phyloP scores from a whole-genome alignment of 2,113 vertebrate species.

The Dipodomys stephensi region DNA sequence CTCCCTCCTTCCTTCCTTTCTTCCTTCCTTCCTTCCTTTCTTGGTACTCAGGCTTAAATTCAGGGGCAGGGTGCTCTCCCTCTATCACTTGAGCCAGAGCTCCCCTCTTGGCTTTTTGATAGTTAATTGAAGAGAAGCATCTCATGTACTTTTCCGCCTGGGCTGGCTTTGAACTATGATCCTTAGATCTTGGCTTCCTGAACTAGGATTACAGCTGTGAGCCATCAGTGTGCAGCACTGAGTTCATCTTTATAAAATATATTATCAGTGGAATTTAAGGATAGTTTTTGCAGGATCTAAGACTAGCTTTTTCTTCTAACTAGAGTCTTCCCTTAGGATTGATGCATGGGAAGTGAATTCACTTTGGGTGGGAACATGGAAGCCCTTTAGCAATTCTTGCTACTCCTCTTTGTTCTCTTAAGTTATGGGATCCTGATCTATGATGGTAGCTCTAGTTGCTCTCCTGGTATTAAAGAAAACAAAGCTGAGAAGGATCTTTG shows the following conservation, averaged over 20 bases:
- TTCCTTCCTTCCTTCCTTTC: too few species aligned
- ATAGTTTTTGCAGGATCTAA: background rate
- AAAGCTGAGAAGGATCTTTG: slow-evolving; percentile 41
- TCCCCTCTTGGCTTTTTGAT: too few species aligned
- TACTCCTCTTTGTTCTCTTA: background rate
- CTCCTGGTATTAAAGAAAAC: background rate
- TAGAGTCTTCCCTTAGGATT: background rate
- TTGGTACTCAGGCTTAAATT: too few species aligned
- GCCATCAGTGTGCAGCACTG: too few species aligned
- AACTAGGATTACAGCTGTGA: too few species aligned
- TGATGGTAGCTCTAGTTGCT: background rate
- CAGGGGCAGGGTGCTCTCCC: too few species aligned
- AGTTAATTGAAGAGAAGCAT: too few species aligned
- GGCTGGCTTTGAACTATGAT: too few species aligned
- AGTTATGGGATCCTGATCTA: background rate
- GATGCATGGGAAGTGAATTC: background rate
- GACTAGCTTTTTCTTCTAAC: background rate
- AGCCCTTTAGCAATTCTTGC: background rate
- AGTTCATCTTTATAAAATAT: background rate
- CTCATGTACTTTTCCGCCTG: too few species aligned
- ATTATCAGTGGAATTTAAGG: background rate
- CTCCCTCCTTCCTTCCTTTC: too few species aligned
- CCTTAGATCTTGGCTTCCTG: too few species aligned
- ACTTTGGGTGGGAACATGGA: background rate
- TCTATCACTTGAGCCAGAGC: too few species aligned